A percentile compares a stretch with the other conserved stretches of the same genome.
These are phyloP conservation scores for Melopsittacus undulatus DNA, from an alignment of 2,797 vertebrate species.

Conservation along the genomic window DNA sequence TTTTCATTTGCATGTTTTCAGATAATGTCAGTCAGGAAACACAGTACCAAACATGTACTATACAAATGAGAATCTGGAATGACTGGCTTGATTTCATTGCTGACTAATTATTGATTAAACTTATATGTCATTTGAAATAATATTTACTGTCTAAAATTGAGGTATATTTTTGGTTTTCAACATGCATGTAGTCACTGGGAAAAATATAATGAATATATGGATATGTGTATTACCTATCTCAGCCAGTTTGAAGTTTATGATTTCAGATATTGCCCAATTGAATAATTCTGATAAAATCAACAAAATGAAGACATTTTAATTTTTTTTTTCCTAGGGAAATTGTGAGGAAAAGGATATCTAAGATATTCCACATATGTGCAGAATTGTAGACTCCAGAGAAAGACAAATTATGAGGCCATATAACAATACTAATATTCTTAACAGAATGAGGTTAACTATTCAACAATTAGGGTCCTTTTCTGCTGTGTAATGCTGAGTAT, in stretches of 20 bases:
- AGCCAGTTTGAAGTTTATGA: neutral
- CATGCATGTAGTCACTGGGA: neutral
- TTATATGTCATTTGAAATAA: neutral
- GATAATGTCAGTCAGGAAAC: neutral
- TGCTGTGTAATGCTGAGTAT: neutral
- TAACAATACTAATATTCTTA: neutral
- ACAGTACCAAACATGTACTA: neutral
- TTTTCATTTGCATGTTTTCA: neutral
- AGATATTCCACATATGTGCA: neutral
- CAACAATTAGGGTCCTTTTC: neutral
- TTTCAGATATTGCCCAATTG: neutral
- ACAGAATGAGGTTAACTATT: neutral
- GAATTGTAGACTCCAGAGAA: neutral
- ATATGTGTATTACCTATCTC: neutral
- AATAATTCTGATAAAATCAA: neutral
- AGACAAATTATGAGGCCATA: neutral
- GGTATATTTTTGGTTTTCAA: neutral
- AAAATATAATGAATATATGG: neutral
- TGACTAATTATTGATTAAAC: neutral
- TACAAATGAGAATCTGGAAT: neutral
- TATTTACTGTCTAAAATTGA: neutral
- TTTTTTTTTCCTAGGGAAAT: neutral
- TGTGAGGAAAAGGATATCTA: neutral
- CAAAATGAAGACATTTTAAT: neutral
- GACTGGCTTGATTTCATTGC: neutral